phyloP scores from a whole-genome alignment of 2,888 invertebrate genomes.

The Pterostichus madidus region DNA sequence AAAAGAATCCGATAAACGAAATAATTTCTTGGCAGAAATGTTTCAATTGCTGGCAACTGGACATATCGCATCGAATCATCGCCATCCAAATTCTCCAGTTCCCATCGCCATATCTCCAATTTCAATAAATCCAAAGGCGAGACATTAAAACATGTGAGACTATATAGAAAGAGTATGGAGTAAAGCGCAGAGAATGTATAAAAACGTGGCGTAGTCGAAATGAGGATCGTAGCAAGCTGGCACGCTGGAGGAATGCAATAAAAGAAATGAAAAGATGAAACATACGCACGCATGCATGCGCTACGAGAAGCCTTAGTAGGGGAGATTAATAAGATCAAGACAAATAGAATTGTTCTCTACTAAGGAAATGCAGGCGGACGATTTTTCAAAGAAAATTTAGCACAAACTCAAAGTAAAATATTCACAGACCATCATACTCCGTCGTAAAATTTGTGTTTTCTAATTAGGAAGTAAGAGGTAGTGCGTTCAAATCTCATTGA shows the following conservation, averaged over 20 bases:
- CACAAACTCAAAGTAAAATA: too few relatives aligned
- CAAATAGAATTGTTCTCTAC: too few relatives aligned
- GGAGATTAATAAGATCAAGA: too few relatives aligned
- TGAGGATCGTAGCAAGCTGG: constrained; percentile 15
- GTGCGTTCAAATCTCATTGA: too few relatives aligned
- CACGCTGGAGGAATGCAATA: constrained; percentile 40
- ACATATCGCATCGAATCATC: neutral
- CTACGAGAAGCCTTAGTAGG: too few relatives aligned
- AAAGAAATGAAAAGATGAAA: constrained; percentile 54
- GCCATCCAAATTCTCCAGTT: neutral
- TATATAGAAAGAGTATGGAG: neutral
- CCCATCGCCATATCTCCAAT: constrained; percentile 10
- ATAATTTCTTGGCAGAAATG: constrained; percentile 45
- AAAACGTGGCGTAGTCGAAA: neutral
- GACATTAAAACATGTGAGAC: constrained; percentile 3
- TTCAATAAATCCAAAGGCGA: constrained; percentile 21
- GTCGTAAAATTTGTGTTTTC: too few relatives aligned
- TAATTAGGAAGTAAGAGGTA: too few relatives aligned
- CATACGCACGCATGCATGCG: constrained; percentile 1
- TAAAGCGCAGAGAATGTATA: neutral
- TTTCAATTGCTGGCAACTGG: constrained; percentile 32
- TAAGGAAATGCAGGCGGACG: too few relatives aligned
- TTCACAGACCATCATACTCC: too few relatives aligned
- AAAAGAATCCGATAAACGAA: constrained; percentile 2
- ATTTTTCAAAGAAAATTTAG: too few relatives aligned